phyloP scores from a whole-genome alignment of 2,797 vertebrate genomes.

The Halcyon chelicuti region DNA sequence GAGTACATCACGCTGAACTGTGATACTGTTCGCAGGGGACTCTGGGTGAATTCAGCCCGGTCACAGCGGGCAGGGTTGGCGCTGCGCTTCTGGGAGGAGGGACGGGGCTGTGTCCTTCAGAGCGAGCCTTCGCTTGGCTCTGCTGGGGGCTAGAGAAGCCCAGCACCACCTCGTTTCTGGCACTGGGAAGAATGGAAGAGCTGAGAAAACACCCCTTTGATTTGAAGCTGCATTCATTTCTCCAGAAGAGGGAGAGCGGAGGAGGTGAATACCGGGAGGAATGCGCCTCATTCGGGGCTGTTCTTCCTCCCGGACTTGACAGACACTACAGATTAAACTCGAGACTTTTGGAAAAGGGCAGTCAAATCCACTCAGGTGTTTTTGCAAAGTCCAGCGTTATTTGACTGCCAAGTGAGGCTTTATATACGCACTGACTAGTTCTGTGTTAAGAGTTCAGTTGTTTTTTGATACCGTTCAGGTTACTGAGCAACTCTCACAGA shows the following conservation, averaged over 20 bases:
- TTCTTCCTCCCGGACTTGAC: not conserved
- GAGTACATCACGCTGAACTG: fast-evolving
- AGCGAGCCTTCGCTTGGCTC: not conserved
- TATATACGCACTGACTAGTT: not conserved
- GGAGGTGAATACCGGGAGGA: not conserved
- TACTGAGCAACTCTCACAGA: not conserved
- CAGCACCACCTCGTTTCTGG: not conserved
- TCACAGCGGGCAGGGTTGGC: not conserved
- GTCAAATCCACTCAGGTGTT: not conserved
- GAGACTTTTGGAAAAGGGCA: not conserved
- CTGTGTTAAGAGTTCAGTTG: not conserved
- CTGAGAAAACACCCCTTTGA: not conserved
- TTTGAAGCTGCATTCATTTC: slow-evolving; percentile 39
- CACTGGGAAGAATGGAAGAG: not conserved
- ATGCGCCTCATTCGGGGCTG: not conserved
- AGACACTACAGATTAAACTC: not conserved
- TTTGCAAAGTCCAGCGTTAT: not conserved
- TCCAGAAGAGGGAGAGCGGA: slow-evolving; percentile 64
- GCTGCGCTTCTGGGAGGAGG: not conserved
- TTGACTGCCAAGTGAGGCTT: not conserved
- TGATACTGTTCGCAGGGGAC: not conserved
- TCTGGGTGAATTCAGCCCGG: not conserved
- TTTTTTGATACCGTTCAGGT: not conserved
- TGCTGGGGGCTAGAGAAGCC: not conserved
- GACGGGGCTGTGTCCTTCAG: not conserved